Base-by-base conservation (phyloP, 2,888 invertebrate genomes). In the Ditylenchus weischeri region DNA sequence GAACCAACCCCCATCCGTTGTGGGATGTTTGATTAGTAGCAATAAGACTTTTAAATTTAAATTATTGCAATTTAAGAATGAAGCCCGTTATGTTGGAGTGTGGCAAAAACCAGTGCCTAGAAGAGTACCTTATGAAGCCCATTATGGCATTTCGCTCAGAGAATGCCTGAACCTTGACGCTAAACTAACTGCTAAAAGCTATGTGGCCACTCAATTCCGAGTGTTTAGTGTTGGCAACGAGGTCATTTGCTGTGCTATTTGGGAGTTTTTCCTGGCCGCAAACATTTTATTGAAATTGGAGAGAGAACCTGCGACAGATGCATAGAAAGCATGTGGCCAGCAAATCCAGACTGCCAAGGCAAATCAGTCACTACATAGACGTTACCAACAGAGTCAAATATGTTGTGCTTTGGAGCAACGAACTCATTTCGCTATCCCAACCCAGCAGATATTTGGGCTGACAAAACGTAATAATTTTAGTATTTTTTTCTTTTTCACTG, bases 321-420 rank as follows among this genome's bases (percentile, higher is more conserved):
- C 73, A 70, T n/a, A 21, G 49, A 38, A 72, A 48, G 43, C 65
- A 72, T 47, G 43, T 57, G 38, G 23, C 10, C 49, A 23, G 36
- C 51, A n/a, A 18, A 18, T 58, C 38, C 7, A 38, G 67, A 35
- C 21, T 78, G 11, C 80, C 80, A 11, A 66, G 80, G 62, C 78
- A 80, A 48, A 74, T 80, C 4, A 78, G 78, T 0, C 80, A 80
- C 62, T 80, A 71, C 61, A 63, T 72, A 18, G 77, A 81, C 43
- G 65, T 68, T 10, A 73, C 73, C 36, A 70, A 72, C 38, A 57
- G 60, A 5, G 47, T 75, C 61, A 77, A 60, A 64, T 80, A 72
- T 66, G 81, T 81, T 18, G 81, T 81, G 0, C 66, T 81, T 5
- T 81, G 81, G 81, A 79, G 78, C 65, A 77, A 82, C 69, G 23